Percentiles rank a stretch among this genome's conserved stretches.
Evolutionary conservation across 2,797 vertebrate species (phyloP).

Genomic region (Eulemur coronatus): DNA sequence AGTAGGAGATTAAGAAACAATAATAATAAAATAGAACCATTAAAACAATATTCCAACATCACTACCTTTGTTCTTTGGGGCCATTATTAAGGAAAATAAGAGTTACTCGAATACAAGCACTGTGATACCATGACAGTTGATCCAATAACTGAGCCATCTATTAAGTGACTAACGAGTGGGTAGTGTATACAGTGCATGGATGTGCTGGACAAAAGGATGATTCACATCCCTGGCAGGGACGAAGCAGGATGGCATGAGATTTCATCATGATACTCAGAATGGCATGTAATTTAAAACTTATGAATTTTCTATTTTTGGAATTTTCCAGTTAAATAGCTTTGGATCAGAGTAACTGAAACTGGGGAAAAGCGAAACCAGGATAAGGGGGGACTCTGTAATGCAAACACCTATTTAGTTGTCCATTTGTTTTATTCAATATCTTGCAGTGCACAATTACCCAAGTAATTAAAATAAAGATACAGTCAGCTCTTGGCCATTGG

Average conservation of each 20-base stretch:
- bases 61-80: not conserved
- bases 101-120: not conserved
- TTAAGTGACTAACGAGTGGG: not conserved
- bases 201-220: not conserved
- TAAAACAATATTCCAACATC: not conserved
- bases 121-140: not conserved
- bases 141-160: not conserved
- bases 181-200: not conserved
- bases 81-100: not conserved
- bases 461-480: not conserved
- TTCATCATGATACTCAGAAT: not conserved
- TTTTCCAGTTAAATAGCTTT: not conserved
- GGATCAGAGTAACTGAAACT: not conserved
- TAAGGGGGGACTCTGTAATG: not conserved
- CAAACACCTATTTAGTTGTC: not conserved
- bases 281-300: not conserved
- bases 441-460: not conserved
- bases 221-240: not conserved
- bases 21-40: not conserved
- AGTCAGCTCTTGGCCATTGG: not conserved
- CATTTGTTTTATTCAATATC: not conserved
- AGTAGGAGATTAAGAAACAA: not conserved
- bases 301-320: not conserved
- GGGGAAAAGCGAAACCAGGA: not conserved
- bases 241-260: not conserved